Percentiles rank a stretch among this genome's conserved stretches.
These are phyloP conservation scores for Arremon brunneinucha DNA, from an alignment of 2,797 vertebrate species.

Conservation along the genomic window DNA sequence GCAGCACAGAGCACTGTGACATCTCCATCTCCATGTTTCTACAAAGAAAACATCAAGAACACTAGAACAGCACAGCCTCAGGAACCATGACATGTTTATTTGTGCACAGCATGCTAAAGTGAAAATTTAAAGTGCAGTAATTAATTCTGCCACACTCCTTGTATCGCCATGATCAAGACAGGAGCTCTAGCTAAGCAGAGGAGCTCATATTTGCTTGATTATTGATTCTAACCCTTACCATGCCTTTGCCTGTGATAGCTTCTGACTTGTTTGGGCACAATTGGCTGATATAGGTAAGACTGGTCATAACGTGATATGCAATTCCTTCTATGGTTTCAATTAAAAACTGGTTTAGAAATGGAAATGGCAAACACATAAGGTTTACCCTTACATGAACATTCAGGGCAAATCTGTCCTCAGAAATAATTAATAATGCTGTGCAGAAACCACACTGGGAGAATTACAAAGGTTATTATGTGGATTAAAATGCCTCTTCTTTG, in stretches of 20 bases:
- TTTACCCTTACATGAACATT: neutral
- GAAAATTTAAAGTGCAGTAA: neutral
- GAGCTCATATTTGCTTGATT: neutral
- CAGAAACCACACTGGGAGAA: neutral
- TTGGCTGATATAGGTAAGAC: neutral
- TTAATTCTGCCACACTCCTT: neutral
- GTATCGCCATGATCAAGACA: neutral
- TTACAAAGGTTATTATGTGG: constrained; percentile 13
- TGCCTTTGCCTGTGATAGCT: neutral
- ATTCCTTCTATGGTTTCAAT: neutral
- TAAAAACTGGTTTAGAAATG: neutral
- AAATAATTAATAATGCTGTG: neutral
- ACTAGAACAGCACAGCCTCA: neutral
- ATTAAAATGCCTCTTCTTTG: constrained; percentile 39
- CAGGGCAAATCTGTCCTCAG: neutral
- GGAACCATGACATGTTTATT: neutral
- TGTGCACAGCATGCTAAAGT: neutral
- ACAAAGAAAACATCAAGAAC: neutral
- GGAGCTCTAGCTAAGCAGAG: neutral
- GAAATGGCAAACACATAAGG: neutral
- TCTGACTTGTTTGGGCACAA: neutral
- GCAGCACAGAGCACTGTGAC: neutral
- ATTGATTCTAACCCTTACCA: neutral
- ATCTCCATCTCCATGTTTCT: neutral
- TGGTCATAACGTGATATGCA: neutral